A percentile compares a stretch with the other conserved stretches of the same genome.
Conservation (phyloP, 1,140 invertebrate genomes). For the Apis dorsata region DNA sequence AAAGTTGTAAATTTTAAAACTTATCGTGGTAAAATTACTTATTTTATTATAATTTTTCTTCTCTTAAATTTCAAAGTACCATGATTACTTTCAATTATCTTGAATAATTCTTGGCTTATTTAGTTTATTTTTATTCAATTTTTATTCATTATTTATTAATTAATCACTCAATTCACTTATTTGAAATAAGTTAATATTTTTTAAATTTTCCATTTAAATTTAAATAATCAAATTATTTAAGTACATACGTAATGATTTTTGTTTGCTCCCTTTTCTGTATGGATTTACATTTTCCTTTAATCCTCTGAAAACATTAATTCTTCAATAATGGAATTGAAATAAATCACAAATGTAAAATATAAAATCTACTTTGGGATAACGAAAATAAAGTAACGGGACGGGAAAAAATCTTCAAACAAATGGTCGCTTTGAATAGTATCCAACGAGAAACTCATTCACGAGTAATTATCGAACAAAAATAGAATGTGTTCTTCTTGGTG, state of each 20-base stretch:
- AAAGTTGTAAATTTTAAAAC: too few relatives aligned
- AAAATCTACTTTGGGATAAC: neutral
- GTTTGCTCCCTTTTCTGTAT: neutral
- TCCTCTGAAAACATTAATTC: slow-evolving; percentile 7
- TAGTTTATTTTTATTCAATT: too few relatives aligned
- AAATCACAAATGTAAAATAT: neutral
- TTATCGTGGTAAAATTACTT: too few relatives aligned
- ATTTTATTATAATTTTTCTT: too few relatives aligned
- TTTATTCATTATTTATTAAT: neutral
- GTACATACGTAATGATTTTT: too few relatives aligned
- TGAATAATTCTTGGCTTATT: too few relatives aligned
- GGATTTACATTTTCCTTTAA: neutral
- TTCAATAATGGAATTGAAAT: neutral
- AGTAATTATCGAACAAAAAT: neutral
- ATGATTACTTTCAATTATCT: neutral
- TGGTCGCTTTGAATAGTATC: neutral
- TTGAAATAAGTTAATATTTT: too few relatives aligned
- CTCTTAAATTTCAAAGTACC: neutral
- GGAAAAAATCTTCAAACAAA: neutral
- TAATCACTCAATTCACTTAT: too few relatives aligned
- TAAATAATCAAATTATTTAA: too few relatives aligned
- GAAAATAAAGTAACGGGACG: neutral
- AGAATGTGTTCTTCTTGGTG: too few relatives aligned
- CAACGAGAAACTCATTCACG: neutral
- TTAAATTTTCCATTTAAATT: too few relatives aligned